phyloP scores from a whole-genome alignment of 2,888 invertebrate genomes.

The Lithophane socia region DNA sequence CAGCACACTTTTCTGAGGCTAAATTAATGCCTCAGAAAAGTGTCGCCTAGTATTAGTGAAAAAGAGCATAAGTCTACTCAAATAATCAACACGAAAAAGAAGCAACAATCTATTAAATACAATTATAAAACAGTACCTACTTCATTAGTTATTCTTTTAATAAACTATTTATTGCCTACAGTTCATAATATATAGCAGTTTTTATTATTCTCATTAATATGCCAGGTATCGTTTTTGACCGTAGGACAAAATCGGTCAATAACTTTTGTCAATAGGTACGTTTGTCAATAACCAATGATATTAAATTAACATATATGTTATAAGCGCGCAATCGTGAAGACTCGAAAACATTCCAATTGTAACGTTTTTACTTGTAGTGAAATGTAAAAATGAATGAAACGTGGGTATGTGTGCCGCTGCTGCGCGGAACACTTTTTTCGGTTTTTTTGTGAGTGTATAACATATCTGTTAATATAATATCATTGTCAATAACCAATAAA shows the following conservation, averaged over 20 bases:
- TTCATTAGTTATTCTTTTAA: not conserved
- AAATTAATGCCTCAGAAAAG: no score
- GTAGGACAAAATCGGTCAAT: slow-evolving; percentile 5
- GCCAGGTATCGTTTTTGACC: not conserved
- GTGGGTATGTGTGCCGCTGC: no score
- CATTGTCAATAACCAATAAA: not conserved
- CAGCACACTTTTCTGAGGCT: not conserved
- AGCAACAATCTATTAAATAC: not conserved
- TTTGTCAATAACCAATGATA: not conserved
- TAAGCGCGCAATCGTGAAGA: no score
- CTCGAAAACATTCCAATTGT: no score
- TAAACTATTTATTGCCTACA: not conserved
- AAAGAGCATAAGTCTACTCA: not conserved
- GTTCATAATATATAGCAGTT: not conserved
- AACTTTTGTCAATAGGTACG: not conserved
- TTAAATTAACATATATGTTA: no score
- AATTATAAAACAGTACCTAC: not conserved
- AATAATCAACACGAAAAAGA: no score
- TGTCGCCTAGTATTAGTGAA: not conserved
- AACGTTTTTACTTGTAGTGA: no score
- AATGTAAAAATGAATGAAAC: no score
- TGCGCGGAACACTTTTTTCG: no score
- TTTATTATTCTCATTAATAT: not conserved
- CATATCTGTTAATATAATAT: no score
- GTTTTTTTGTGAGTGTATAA: no score